Conservation (phyloP, 1,140 invertebrate species). For the Plodia interpunctella region DNA sequence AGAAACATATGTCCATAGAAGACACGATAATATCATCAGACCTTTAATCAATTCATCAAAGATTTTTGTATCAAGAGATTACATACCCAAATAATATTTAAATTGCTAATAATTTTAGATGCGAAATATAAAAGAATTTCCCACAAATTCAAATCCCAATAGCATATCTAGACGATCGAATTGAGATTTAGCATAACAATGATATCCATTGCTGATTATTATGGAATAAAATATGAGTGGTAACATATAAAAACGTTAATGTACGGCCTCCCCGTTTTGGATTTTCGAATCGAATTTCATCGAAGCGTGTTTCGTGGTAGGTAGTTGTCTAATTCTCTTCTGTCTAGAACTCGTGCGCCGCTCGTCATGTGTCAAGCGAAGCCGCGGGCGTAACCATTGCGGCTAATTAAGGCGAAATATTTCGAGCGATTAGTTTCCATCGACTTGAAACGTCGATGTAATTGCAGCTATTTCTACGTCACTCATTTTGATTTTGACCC, state of each 20-base stretch:
- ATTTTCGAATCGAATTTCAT: not conserved
- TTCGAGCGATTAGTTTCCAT: conserved; percentile 37
- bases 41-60: not conserved
- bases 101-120: not conserved
- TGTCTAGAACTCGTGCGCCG: conserved; percentile 43
- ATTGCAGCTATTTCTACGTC: conserved; percentile 41
- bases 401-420: conserved; percentile 53
- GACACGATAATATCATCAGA: not conserved
- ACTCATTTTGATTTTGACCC: conserved; percentile 12
- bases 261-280: not conserved
- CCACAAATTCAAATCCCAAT: conserved; percentile 36
- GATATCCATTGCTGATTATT: not conserved
- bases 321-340: conserved; percentile 40
- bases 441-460: conserved; percentile 31
- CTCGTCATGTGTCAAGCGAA: conserved; percentile 46
- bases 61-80: not conserved
- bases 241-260: conserved; percentile 14
- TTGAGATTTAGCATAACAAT: not conserved
- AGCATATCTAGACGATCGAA: not conserved
- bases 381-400: conserved; percentile 45
- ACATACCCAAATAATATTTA: not conserved
- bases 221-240: not conserved
- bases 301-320: conserved; percentile 23
- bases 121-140: conserved; percentile 34
- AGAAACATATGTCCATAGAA: not conserved